Evolutionary conservation across 2,888 invertebrate species (phyloP), one percentile per base, ranked within the genome.

Genomic region (Coelopa pilipes): DNA sequence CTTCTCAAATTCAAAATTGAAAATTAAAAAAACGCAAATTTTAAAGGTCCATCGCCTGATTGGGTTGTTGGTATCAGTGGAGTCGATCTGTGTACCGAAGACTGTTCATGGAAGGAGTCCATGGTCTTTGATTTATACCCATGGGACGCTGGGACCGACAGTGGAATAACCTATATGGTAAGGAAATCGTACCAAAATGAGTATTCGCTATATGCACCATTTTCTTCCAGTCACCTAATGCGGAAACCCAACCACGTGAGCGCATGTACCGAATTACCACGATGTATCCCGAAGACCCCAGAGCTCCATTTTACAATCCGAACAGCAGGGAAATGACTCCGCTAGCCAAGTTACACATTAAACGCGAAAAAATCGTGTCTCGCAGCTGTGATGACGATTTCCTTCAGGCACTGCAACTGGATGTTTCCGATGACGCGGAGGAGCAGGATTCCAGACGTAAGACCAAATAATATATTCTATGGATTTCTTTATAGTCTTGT

Each of bases 81-180:
- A 0, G 88, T 98, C 72, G 94, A 98, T 83, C 90, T 99, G 11
- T 99, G 99, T 84, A 90, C 92, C 75, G 88, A 90, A 76, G 95
- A 98, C 88, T 97, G 99, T 86, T 91, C 95, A 0, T 99, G 99
- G 99, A 90, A 92, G n/a, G 93, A 94, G 79, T 90, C 92, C 74
- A 89, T 94, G 81, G 91, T 92, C 55, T 89, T 98, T 59, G 96
- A 98, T 88, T 89, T 99, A 47, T 94, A 92, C 84, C 98, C 98
- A 0, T 97, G 95, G 89, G 99, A 99, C 89, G 97, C 97, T 1
- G 99, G 99, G 57, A 98, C 98, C 0, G 98, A 99, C 85, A 91
- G 91, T 83, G 99, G 99, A 15, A 92, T 97, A 72, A 93, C 95
- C 0, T 99, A 99, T 82, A 92, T 94, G 93, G 95, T 94, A 84